These are phyloP conservation scores for Apodemus sylvaticus DNA, from an alignment of 2,113 vertebrate genomes.

Conservation along the genomic window DNA sequence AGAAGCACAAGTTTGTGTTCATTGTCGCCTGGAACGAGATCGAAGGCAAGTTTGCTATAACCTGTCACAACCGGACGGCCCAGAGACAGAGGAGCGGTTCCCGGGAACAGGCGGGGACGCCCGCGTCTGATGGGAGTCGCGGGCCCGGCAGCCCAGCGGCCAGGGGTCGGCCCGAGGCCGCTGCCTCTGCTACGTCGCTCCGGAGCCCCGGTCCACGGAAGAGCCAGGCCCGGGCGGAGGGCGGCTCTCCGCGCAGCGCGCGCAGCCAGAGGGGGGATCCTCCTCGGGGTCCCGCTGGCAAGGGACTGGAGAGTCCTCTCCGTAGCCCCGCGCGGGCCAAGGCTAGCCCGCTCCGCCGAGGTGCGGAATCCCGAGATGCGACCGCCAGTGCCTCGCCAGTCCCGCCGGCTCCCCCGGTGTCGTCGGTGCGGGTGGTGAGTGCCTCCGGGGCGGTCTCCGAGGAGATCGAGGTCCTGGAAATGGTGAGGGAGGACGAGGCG, in stretches of 20 bases:
- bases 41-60: slow-evolving; percentile 97
- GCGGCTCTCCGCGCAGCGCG: slow-evolving; percentile 65
- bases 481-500: slow-evolving; percentile 81
- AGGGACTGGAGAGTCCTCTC: slow-evolving; percentile 58
- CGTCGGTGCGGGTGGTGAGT: slow-evolving; percentile 70
- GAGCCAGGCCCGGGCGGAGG: slow-evolving; percentile 75
- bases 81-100: slow-evolving; percentile 91
- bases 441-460: slow-evolving; percentile 69
- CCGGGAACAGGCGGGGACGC: slow-evolving; percentile 81
- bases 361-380: slow-evolving; percentile 30
- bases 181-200: background rate
- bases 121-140: slow-evolving; percentile 26
- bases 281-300: slow-evolving; percentile 46
- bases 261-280: slow-evolving; percentile 58
- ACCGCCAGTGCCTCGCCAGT: background rate
- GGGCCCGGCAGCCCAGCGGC: slow-evolving; percentile 54
- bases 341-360: slow-evolving; percentile 65
- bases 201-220: slow-evolving; percentile 63
- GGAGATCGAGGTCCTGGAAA: slow-evolving; percentile 88
- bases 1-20: slow-evolving; percentile 96
- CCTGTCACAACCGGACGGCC: slow-evolving; percentile 96
- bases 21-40: slow-evolving; percentile 99
- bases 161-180: slow-evolving; percentile 47
- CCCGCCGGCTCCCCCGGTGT: slow-evolving; percentile 18
- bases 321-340: slow-evolving; percentile 70